A percentile compares a stretch with the other conserved stretches of the same genome.
These are phyloP conservation scores for Perca flavescens DNA, from an alignment of 2,113 vertebrate species.

Conservation along the genomic window DNA sequence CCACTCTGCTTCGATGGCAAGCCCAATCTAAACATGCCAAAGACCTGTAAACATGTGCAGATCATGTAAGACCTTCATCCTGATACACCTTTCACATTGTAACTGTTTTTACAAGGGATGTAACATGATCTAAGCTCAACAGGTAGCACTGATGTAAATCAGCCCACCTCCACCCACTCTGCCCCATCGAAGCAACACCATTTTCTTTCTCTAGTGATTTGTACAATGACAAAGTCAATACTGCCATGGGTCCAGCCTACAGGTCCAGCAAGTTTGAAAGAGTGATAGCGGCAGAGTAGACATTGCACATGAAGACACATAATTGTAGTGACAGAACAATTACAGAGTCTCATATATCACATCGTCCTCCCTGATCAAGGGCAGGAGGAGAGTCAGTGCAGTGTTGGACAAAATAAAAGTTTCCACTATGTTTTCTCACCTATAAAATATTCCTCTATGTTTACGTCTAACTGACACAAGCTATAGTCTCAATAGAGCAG, in stretches of 20 bases:
- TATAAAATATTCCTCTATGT: conserved; percentile 17
- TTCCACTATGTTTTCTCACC: conserved; percentile 14
- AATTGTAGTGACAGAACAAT: conserved; percentile 74
- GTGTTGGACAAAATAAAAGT: conserved; percentile 28
- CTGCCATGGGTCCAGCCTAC: conserved; percentile 17
- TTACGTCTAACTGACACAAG: conserved; percentile 17
- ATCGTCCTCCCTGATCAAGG: conserved; percentile 29
- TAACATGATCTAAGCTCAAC: conserved; percentile 13
- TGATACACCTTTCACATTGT: conserved; percentile 2
- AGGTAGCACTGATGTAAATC: conserved; percentile 11
- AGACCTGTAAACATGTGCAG: neutral
- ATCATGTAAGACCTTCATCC: neutral
- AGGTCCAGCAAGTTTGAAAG: conserved; percentile 42
- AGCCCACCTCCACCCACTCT: conserved; percentile 33
- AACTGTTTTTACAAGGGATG: conserved; percentile 26
- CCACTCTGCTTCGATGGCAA: neutral
- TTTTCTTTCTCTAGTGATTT: conserved; percentile 55
- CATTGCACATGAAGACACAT: conserved; percentile 54
- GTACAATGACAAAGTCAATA: conserved; percentile 53
- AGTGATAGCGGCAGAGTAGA: conserved; percentile 37
- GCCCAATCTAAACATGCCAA: conserved; percentile 7
- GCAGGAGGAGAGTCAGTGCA: conserved; percentile 3
- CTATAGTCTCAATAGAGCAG: neutral
- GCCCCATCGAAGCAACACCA: conserved; percentile 13
- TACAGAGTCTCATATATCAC: conserved; percentile 62